phyloP scores from a whole-genome alignment of 2,113 vertebrate species.

The Sander vitreus region DNA sequence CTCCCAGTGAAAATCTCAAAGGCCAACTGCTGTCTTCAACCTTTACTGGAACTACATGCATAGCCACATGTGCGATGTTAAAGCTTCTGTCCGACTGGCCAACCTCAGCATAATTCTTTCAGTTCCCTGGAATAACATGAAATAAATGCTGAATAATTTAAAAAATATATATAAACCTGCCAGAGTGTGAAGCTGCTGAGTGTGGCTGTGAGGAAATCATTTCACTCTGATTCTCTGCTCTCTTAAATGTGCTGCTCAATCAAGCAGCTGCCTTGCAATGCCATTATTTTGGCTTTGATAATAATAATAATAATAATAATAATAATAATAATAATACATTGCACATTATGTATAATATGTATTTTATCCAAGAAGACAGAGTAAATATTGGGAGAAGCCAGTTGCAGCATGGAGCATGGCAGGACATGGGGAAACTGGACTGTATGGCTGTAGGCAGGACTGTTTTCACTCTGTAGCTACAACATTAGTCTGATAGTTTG shows the following conservation, averaged over 20 bases:
- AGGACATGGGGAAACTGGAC: background rate
- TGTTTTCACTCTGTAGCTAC: background rate
- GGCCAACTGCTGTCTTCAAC: background rate
- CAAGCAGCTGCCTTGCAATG: slow-evolving; percentile 15
- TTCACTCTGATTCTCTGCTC: slow-evolving; percentile 28
- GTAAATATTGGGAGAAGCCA: background rate
- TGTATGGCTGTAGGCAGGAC: background rate
- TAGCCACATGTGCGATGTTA: background rate
- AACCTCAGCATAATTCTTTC: background rate
- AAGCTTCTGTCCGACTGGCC: slow-evolving; percentile 6
- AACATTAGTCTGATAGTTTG: slow-evolving; percentile 21
- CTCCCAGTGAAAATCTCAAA: background rate
- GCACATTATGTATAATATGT: too few relatives aligned
- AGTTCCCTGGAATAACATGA: background rate
- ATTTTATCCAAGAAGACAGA: background rate
- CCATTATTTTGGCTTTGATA: slow-evolving; percentile 34
- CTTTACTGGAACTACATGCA: background rate
- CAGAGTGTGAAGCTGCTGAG: background rate
- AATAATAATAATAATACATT: background rate
- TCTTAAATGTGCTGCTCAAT: slow-evolving; percentile 14
- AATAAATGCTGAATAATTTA: slow-evolving; percentile 1
- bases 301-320: background rate
- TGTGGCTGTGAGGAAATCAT: slow-evolving; percentile 23
- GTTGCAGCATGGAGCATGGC: background rate
- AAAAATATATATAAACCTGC: background rate